Base-by-base conservation (phyloP, 2,888 invertebrate species). In the Papilio protenor region DNA sequence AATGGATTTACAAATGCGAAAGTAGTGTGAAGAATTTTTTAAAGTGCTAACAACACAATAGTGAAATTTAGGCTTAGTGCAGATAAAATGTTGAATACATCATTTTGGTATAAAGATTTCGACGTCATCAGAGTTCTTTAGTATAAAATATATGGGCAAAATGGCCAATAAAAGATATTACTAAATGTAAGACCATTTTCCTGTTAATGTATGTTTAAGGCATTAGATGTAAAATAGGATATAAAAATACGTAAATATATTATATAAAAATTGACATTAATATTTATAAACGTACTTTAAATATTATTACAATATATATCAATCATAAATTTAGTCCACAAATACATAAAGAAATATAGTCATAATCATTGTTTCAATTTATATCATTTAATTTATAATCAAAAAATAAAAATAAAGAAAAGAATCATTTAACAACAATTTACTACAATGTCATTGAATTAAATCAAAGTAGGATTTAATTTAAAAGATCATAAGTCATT, bases 391-490 rank as follows among this genome's bases (percentile, higher is more conserved):
- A 18, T 18, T n/a, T 33, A 18, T 33, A 40, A 18, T 18, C 18
- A 33, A 66, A 40, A 40, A 40, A 40, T 40, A 40, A 40, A 40
- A 66, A 18, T 1, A 2, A 66, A 40, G 33, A 18, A 10, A 64
- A 33, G 8, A n/a, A 66, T 66, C 40, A 66, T n/a, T n/a, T 59
- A 59, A 40, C 40, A 66, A 66, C 11, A 66, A 66, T 66, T 40
- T 66, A 66, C 33, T 66, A 23, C 11, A 66, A 66, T 66, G 66
- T 66, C 40, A 66, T 66, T n/a, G 40, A 66, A 66, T 66, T 40
- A 66, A 40, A 66, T 66, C 66, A 40, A 40, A 66, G n/a, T 66
- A 66, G 40, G 21, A 59, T 59, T 59, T 59, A 33, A 33, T 66
- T n/a, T 10, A 64, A 33, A 40, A 64, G 2, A 40, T 66, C n/a